Percentiles rank a stretch among this genome's conserved stretches.
Evolutionary conservation across 2,888 invertebrate species (phyloP).

Genomic region (Punctoribates punctum): DNA sequence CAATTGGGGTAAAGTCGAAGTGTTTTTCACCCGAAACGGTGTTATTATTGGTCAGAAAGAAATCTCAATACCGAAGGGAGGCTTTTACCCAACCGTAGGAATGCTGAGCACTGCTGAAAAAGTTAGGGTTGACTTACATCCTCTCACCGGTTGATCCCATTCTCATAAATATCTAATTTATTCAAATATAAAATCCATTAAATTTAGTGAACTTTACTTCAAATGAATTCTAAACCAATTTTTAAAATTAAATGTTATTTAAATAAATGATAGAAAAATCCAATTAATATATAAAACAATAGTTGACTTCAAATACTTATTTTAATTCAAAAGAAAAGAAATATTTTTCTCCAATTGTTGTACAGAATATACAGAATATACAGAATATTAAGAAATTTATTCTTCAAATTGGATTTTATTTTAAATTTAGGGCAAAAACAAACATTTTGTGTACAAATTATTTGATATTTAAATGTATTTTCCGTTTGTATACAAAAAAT

Average conservation of each 20-base stretch:
- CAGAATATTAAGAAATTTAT: neutral
- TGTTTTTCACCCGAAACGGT: constrained; percentile 59
- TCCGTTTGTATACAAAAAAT: constrained; percentile 11
- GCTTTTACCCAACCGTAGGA: constrained; percentile 59
- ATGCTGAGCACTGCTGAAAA: constrained; percentile 59
- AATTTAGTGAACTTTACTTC: neutral
- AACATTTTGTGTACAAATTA: constrained; percentile 24
- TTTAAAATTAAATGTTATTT: neutral
- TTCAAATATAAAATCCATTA: neutral
- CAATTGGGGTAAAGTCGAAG: constrained; percentile 51
- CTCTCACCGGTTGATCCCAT: constrained; percentile 57
- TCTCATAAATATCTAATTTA: neutral
- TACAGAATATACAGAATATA: no score
- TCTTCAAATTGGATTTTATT: neutral
- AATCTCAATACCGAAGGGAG: constrained; percentile 58
- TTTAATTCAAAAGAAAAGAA: no score
- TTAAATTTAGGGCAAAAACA: constrained; percentile 2
- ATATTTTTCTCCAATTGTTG: no score
- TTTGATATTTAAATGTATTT: constrained; percentile 1
- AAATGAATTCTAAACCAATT: neutral
- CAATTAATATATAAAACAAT: no score
- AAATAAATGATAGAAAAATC: neutral
- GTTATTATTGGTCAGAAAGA: constrained; percentile 57
- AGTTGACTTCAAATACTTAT: no score
- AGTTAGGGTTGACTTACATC: constrained; percentile 58